These are phyloP conservation scores for Choreutis nemorana DNA, from an alignment of 2,888 invertebrate species.

Conservation along the genomic window DNA sequence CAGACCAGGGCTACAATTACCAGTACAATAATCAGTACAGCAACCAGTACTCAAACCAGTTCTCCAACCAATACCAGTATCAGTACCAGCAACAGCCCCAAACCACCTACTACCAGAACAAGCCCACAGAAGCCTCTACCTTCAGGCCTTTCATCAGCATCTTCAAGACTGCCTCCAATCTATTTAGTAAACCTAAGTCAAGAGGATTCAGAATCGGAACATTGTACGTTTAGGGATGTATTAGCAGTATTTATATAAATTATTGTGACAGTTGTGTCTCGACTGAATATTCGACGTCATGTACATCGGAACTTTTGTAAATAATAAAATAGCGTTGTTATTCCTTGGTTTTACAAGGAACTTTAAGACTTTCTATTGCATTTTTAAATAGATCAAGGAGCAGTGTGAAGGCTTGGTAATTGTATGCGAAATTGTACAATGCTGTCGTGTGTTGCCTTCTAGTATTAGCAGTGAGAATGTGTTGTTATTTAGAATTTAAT, in stretches of 20 bases:
- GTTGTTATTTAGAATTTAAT: slow-evolving; percentile 44
- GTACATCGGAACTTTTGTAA: slow-evolving; percentile 45
- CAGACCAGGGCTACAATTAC: slow-evolving; percentile 45
- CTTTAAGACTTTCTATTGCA: slow-evolving; percentile 10
- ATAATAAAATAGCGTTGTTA: slow-evolving; percentile 53
- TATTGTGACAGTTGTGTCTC: slow-evolving; percentile 56
- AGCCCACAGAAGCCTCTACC: slow-evolving; percentile 31
- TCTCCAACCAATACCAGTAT: slow-evolving; percentile 38
- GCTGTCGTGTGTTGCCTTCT: slow-evolving; percentile 55
- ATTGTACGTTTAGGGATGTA: slow-evolving; percentile 29
- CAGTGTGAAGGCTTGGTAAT: slow-evolving; percentile 39
- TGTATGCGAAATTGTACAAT: slow-evolving; percentile 31
- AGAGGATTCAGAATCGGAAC: slow-evolving; percentile 49
- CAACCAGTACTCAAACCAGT: slow-evolving; percentile 43
- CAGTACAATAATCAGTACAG: slow-evolving; percentile 39
- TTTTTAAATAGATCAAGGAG: slow-evolving; percentile 15
- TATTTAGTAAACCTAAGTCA: slow-evolving; percentile 47
- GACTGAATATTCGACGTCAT: slow-evolving; percentile 54
- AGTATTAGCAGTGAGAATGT: slow-evolving; percentile 47
- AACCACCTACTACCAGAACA: slow-evolving; percentile 24
- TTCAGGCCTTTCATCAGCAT: slow-evolving; percentile 55
- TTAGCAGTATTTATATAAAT: slow-evolving; percentile 51
- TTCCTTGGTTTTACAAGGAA: slow-evolving; percentile 65
- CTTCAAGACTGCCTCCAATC: slow-evolving; percentile 50
- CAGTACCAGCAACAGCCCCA: slow-evolving; percentile 32